phyloP scores from a whole-genome alignment of 2,113 vertebrate species.

The Gallinago media region DNA sequence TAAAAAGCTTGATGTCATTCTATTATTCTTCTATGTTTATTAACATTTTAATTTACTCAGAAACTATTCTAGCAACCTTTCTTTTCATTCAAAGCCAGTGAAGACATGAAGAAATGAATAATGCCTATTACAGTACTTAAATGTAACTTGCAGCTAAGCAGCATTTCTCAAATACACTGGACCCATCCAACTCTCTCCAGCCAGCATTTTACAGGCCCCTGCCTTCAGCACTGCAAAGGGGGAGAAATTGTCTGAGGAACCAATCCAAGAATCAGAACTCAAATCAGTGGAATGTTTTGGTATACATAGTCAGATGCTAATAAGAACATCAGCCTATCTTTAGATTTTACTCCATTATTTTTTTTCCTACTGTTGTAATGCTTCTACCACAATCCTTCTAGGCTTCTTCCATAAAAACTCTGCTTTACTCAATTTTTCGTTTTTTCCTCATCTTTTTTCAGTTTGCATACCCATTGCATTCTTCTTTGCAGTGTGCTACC shows the following conservation, averaged over 20 bases:
- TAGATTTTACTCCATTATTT: neutral
- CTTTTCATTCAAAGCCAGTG: neutral
- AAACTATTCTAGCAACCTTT: neutral
- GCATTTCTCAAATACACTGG: neutral
- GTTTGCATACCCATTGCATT: neutral
- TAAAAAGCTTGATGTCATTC: neutral
- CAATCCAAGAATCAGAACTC: neutral
- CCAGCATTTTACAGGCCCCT: neutral
- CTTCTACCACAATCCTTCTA: neutral
- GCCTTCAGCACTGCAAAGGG: neutral
- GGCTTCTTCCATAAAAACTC: neutral
- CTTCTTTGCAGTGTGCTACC: neutral
- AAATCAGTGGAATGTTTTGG: neutral
- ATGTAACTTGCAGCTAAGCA: neutral
- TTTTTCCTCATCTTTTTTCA: neutral
- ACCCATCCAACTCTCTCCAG: neutral
- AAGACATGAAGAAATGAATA: neutral
- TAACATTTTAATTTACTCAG: neutral
- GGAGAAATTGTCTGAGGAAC: neutral
- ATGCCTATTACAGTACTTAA: neutral
- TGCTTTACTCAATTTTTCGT: neutral
- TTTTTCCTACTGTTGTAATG: neutral
- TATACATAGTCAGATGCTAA: neutral
- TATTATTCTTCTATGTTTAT: neutral
- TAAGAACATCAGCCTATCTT: neutral